These are phyloP conservation scores for Gymnothorax javanicus DNA, from an alignment of 2,797 vertebrate species.

Conservation along the genomic window DNA sequence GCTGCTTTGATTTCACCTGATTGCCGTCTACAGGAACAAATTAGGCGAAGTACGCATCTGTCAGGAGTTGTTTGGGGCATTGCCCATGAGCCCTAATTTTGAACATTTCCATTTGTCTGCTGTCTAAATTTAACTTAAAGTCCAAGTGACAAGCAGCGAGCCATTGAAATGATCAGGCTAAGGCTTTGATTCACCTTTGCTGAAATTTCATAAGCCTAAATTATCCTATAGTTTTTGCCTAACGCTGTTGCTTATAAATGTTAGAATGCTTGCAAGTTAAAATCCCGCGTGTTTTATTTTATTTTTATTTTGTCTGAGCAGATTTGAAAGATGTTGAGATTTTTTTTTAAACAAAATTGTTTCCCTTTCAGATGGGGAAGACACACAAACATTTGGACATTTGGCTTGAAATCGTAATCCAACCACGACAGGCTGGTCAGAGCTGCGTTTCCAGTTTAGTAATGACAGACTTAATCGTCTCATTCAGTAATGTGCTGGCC, in stretches of 20 bases:
- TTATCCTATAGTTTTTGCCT: background rate
- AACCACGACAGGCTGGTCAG: conserved; percentile 53
- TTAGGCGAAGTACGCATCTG: conserved; percentile 71
- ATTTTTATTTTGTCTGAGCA: background rate
- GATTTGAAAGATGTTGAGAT: conserved; percentile 42
- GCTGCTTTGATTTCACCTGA: conserved; percentile 77
- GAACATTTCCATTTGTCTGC: conserved; percentile 57
- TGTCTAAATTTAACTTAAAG: conserved; percentile 63
- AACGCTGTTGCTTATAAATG: conserved; percentile 26
- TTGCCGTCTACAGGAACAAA: conserved; percentile 72
- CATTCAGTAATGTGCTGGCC: conserved; percentile 41
- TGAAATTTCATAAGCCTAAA: conserved; percentile 49
- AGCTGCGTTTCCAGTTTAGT: conserved; percentile 48
- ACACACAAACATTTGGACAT: conserved; percentile 60
- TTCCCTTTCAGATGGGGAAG: conserved; percentile 57
- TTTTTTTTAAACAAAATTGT: conserved; percentile 50
- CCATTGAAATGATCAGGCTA: conserved; percentile 67
- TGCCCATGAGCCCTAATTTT: conserved; percentile 65
- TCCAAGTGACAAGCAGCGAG: conserved; percentile 69
- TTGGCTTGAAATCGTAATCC: conserved; percentile 46
- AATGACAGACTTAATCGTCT: conserved; percentile 39
- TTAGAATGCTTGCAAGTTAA: conserved; percentile 53
- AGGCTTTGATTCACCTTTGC: conserved; percentile 46
- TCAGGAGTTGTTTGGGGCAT: conserved; percentile 72
- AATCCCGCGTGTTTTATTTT: conserved; percentile 20